Base-by-base conservation (phyloP, 2,113 vertebrate species). In the Gracilinanus agilis region DNA sequence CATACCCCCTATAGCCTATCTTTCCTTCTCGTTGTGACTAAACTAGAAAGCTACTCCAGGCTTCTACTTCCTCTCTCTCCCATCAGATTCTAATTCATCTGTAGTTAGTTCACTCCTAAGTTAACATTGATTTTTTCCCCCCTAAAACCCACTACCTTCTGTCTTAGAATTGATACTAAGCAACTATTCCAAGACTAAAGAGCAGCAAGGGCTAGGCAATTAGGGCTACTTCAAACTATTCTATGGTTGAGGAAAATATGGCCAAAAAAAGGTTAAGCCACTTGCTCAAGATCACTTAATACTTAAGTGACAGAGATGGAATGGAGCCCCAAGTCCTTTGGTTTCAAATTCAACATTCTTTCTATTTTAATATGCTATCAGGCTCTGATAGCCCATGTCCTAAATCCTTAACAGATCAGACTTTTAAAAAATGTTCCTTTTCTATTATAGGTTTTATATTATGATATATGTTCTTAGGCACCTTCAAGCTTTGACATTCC, bases 401-500 rank as follows among this genome's bases (percentile, higher is more conserved):
- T 75, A n/a, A 75, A n/a, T n/a, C 16, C 13, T 16, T 75, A 19
- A 4, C 67, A n/a, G 16, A 83, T 83, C 34, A 19, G 67, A 83
- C n/a, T 83, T n/a, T 40, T 21, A 83, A 49, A 49, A 49, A 49
- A 83, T 83, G 67, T 75, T 75, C 67, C 67, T 83, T 40, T 19
- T 83, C 67, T 83, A 40, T 40, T 83, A 21, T 21, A 83, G 1
- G 34, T 83, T 40, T 34, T 83, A 3, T 83, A n/a, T n/a, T 75
- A 83, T 75, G 13, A n/a, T 83, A 40, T 40, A 7, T 83, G n/a
- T 83, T 75, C 34, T 75, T 75, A 75, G 13, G 61, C 34, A 4
- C 13, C 95, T 94, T 93, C 55, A 95, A 93, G 92, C 53, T 95
- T 21, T 90, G 55, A 94, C 55, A 94, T 93, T 96, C 93, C 88